Base-by-base conservation (phyloP, 2,797 vertebrate species). In the Coracias cyanogaster region DNA sequence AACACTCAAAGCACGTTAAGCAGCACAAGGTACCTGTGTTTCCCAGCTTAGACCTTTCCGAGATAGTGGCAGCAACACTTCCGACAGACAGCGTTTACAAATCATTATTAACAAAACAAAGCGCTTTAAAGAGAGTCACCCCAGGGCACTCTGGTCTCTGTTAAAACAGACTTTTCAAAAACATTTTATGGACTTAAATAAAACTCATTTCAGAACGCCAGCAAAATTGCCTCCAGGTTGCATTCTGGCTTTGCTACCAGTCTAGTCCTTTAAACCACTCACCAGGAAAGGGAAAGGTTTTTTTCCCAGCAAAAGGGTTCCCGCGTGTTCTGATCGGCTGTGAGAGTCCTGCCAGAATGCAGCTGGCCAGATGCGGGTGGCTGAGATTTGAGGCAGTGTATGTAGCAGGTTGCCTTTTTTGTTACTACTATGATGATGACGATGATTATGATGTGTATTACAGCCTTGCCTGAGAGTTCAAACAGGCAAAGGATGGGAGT, bases 151-250 rank as follows among this genome's bases (percentile, higher is more conserved):
- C 73, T 94, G 96, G 96, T 93, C 67, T 89, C 86, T 46, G 7
- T 90, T 96, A 71, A 96, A 94, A 93, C 67, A 95, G 91, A 58
- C 90, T 87, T 93, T 89, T 90, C 83, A 93, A 73, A 95, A 92
- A 71, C 95, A 92, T 95, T 96, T 96, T 95, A 96, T 92, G 86
- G 86, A 92, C 93, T 94, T 96, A 82, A 90, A 96, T 90, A 94
- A 96, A 97, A 82, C 64, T 89, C 33, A 14, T 92, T 94, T 96
- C 72, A 24, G 83, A 96, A 95, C 0, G 4, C 86, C 74, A 81
- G 41, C 0, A 0, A 96, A 96, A 96, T 96, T 96, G 83, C 83
- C 96, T 96, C 93, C 96, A 96, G 93, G 71, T 94, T 96, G 92
- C 71, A 87, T 51, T 82, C 93, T 92, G 91, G 94, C 81, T 96